phyloP scores from a whole-genome alignment of 1,140 invertebrate genomes.

The Chrysoperla carnea region DNA sequence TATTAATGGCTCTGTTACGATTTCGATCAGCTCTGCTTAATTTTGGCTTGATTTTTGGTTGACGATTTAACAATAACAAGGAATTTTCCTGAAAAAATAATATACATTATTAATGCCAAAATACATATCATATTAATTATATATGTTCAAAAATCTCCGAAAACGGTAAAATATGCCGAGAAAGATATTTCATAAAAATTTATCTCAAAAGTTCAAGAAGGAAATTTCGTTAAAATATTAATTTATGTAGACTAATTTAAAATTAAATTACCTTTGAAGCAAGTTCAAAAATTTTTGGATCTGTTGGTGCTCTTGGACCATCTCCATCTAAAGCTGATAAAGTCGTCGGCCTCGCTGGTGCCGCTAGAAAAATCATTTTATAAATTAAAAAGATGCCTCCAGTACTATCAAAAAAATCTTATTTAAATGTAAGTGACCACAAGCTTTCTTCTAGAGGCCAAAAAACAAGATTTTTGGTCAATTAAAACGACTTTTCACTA shows the following conservation, averaged over 20 bases:
- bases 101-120: neutral
- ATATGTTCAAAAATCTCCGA: too few species aligned
- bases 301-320: constrained; percentile 5
- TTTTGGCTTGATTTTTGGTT: constrained; percentile 25
- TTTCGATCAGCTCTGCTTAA: constrained; percentile 43
- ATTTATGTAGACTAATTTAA: too few species aligned
- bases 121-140: too few species aligned
- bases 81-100: constrained; percentile 28
- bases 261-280: too few species aligned
- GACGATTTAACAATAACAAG: constrained; percentile 27
- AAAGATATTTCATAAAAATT: too few species aligned
- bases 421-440: neutral
- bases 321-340: constrained; percentile 4
- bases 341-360: neutral
- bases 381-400: too few species aligned
- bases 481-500: too few species aligned
- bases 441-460: constrained; percentile 15
- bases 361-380: neutral
- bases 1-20: constrained; percentile 60
- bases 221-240: too few species aligned
- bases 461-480: too few species aligned
- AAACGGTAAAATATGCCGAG: too few species aligned
- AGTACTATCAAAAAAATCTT: too few species aligned
- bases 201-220: too few species aligned
- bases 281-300: constrained; percentile 2